Conservation (phyloP, 2,113 vertebrate genomes). For the Baryphthengus martii region DNA sequence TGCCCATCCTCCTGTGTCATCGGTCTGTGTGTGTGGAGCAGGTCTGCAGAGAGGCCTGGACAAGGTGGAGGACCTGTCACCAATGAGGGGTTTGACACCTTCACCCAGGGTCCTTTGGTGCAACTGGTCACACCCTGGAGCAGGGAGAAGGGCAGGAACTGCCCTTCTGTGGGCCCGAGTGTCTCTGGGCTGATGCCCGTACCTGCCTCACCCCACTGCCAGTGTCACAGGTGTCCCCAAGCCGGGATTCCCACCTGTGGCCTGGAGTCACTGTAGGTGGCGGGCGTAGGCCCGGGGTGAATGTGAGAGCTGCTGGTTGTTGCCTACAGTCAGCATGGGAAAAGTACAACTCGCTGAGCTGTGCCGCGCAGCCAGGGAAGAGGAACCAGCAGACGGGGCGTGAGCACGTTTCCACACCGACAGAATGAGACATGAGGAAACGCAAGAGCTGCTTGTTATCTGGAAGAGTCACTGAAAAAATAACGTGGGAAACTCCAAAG, state of each 20-base stretch:
- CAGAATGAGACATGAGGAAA: background rate
- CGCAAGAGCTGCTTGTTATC: background rate
- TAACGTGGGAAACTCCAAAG: constrained; percentile 6
- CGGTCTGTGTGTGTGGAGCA: background rate
- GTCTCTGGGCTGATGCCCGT: background rate
- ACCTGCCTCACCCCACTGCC: background rate
- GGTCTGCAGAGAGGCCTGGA: background rate
- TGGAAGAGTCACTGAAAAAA: background rate
- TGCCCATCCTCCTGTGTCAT: background rate
- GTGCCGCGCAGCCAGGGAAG: background rate
- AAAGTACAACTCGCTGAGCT: background rate
- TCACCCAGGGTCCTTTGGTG: background rate
- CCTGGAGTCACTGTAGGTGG: background rate
- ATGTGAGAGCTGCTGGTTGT: background rate
- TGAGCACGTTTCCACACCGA: background rate
- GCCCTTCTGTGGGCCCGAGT: rapidly evolving
- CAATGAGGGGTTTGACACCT: background rate
- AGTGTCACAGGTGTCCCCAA: background rate
- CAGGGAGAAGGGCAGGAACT: rapidly evolving
- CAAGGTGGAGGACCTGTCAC: background rate
- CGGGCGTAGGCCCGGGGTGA: background rate
- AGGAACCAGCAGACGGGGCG: constrained; percentile 27
- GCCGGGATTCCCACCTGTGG: background rate
- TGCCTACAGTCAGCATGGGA: background rate
- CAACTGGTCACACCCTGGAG: background rate